phyloP scores from a whole-genome alignment of 2,797 vertebrate species.

The Enteromius fasciolatus region DNA sequence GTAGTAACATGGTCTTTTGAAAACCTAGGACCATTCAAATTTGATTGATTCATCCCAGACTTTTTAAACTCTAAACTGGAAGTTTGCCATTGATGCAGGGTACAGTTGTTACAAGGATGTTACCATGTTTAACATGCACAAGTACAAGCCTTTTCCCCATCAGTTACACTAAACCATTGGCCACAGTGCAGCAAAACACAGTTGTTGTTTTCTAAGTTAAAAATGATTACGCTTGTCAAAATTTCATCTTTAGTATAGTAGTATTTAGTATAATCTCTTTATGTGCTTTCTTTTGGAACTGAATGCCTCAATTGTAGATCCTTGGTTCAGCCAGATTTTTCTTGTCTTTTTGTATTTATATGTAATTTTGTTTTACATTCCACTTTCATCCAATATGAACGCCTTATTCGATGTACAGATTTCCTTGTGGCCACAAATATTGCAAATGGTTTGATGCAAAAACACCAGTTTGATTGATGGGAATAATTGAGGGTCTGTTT shows the following conservation, averaged over 20 bases:
- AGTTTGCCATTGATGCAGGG: background rate
- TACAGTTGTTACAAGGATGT: constrained; percentile 9
- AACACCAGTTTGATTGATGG: background rate
- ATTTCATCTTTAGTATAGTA: background rate
- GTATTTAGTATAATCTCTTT: background rate
- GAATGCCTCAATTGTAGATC: background rate
- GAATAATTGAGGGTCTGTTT: background rate
- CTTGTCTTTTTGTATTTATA: no score
- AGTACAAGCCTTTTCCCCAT: background rate
- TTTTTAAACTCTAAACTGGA: constrained; percentile 11
- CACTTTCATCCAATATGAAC: constrained; percentile 15
- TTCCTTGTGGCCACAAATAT: constrained; percentile 1
- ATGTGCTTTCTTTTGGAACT: background rate
- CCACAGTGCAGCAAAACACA: background rate
- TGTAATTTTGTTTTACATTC: constrained; percentile 28
- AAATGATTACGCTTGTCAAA: background rate
- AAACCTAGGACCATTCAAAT: background rate
- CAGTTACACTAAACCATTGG: background rate
- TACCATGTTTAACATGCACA: background rate
- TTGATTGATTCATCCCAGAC: constrained; percentile 7
- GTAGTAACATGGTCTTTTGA: background rate
- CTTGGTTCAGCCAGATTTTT: background rate
- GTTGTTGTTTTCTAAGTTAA: background rate
- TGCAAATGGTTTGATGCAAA: constrained; percentile 4
- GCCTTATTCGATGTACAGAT: constrained; percentile 1